Conservation (phyloP, 23 tunicate species). For the Ascidia mentula region DNA sequence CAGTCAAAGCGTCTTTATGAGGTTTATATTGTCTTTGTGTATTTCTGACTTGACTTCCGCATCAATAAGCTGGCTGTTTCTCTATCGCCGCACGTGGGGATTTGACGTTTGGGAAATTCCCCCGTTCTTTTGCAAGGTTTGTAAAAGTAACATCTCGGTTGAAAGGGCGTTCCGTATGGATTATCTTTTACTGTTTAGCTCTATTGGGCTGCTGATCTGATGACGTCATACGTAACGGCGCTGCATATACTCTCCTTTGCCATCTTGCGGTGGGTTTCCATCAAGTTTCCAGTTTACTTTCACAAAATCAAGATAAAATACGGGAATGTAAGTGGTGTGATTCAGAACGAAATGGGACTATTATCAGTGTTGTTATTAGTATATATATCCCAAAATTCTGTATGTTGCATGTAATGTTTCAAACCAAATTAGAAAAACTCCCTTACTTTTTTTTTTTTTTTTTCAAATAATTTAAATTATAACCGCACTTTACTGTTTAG, state of each 20-base stretch:
- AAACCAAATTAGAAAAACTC: too few relatives aligned
- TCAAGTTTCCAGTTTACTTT: slow-evolving; percentile 40
- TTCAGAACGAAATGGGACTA: too few relatives aligned
- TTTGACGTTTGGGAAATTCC: slow-evolving; percentile 53
- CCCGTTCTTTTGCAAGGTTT: slow-evolving; percentile 44
- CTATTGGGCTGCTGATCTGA: slow-evolving; percentile 61
- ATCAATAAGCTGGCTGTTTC: slow-evolving; percentile 55
- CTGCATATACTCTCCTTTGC: slow-evolving; percentile 59
- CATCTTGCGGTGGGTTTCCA: slow-evolving; percentile 36
- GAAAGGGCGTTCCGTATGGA: neutral
- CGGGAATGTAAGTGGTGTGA: slow-evolving; percentile 41
- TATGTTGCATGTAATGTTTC: too few relatives aligned
- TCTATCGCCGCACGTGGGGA: slow-evolving; percentile 68
- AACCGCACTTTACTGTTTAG: too few relatives aligned
- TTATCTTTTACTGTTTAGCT: slow-evolving; percentile 31
- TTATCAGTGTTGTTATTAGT: too few relatives aligned
- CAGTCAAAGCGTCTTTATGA: slow-evolving; percentile 41
- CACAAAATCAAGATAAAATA: slow-evolving; percentile 22
- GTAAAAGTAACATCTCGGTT: too few relatives aligned
- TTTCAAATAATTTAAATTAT: too few relatives aligned
- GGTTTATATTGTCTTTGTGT: slow-evolving; percentile 51
- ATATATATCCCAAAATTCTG: too few relatives aligned
- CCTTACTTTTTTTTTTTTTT: too few relatives aligned
- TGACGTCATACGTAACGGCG: slow-evolving; percentile 61
- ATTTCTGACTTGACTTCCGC: slow-evolving; percentile 55